Conservation (phyloP, 2,113 vertebrate species). For the Chascanopsetta lugubris region DNA sequence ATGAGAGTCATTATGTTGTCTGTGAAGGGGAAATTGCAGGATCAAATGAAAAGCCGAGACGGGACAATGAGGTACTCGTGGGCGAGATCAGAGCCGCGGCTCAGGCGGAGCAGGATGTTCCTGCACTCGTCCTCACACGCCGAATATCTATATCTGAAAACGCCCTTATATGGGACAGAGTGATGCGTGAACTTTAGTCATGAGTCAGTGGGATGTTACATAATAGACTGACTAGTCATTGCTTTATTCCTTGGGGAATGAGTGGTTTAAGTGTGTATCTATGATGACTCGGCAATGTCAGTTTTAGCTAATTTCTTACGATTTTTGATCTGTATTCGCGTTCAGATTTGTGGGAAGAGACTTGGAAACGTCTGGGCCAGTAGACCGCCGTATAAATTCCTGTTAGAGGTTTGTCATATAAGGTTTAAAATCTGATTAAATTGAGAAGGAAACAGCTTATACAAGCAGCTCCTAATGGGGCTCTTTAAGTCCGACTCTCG, state of each 20-base stretch:
- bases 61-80: slow-evolving; percentile 15
- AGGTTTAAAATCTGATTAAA: slow-evolving; percentile 23
- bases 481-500: slow-evolving; percentile 5
- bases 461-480: slow-evolving; percentile 25
- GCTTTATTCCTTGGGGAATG: background rate
- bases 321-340: background rate
- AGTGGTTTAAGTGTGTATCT: background rate
- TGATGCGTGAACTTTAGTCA: background rate
- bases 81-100: slow-evolving; percentile 13
- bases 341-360: background rate
- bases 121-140: background rate
- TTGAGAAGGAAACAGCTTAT: slow-evolving; percentile 29
- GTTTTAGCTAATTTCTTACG: background rate
- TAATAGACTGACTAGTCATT: background rate
- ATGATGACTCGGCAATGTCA: background rate
- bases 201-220: background rate
- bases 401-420: slow-evolving; percentile 4
- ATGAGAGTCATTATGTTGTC: slow-evolving; percentile 41
- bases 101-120: background rate
- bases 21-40: slow-evolving; percentile 32
- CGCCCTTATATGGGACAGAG: background rate
- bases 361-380: background rate
- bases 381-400: background rate
- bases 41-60: slow-evolving; percentile 40
- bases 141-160: background rate